Conservation (phyloP, 2,113 vertebrate species). For the Chitala chitala region DNA sequence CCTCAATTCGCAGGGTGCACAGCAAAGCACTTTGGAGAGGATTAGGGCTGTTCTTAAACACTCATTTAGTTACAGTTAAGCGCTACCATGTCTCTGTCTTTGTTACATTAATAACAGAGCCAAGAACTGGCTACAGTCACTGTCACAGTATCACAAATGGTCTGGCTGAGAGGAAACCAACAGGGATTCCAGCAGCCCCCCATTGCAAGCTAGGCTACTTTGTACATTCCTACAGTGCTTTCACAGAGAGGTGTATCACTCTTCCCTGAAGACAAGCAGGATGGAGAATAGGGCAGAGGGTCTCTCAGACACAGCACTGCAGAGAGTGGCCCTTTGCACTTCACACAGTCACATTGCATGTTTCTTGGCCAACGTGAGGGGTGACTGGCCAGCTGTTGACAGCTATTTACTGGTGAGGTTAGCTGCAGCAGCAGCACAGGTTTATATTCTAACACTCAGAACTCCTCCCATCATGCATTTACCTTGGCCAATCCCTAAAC, state of each 20-base stretch:
- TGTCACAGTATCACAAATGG: no score
- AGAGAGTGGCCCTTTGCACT: not conserved
- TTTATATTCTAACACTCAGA: no score
- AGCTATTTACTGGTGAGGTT: not conserved
- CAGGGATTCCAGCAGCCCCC: no score
- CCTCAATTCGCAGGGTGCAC: not conserved
- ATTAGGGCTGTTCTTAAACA: no score
- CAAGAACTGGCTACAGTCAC: no score
- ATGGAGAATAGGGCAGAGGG: not conserved
- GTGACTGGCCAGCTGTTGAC: not conserved
- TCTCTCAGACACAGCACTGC: not conserved
- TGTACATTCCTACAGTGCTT: not conserved
- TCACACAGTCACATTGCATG: not conserved
- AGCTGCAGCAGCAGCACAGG: no score
- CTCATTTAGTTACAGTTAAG: no score
- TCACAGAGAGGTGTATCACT: not conserved
- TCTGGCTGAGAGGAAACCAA: no score
- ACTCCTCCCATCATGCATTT: not conserved
- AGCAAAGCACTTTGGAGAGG: not conserved
- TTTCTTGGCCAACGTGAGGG: not conserved
- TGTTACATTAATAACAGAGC: no score
- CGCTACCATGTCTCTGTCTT: no score
- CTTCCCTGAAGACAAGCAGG: not conserved
- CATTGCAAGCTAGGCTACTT: no score
- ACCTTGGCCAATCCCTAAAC: not conserved